A percentile compares a stretch with the other conserved stretches of the same genome.
Evolutionary conservation across 2,113 vertebrate genomes (phyloP).

Genomic region (Muscicapa adusta): DNA sequence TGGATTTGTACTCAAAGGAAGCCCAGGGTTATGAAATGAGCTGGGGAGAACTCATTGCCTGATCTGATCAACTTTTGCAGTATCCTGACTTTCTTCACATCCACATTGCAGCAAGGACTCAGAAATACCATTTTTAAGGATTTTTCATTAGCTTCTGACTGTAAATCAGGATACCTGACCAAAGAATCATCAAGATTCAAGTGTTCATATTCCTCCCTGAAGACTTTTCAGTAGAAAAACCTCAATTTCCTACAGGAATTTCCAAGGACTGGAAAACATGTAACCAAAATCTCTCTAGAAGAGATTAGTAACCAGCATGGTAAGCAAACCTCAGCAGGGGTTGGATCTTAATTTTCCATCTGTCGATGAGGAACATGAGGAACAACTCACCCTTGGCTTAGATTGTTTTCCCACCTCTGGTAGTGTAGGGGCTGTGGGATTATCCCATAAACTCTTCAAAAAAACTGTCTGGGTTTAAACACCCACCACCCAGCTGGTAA

Average conservation of each 20-base stretch:
- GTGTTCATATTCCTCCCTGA: fast-evolving
- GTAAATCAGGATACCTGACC: background rate
- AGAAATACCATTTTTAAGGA: background rate
- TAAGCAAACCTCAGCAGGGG: background rate
- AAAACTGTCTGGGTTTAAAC: background rate
- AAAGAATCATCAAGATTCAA: background rate
- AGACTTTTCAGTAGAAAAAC: background rate
- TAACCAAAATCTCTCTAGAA: background rate
- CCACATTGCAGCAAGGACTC: background rate
- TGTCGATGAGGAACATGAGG: background rate
- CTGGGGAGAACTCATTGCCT: background rate
- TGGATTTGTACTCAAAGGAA: conserved; percentile 2
- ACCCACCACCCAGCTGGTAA: background rate
- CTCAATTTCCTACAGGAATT: background rate
- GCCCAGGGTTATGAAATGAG: background rate
- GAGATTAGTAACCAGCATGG: background rate
- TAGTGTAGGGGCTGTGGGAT: background rate
- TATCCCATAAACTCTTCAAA: background rate
- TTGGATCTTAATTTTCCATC: background rate
- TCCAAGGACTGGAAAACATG: background rate
- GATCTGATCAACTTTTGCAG: background rate
- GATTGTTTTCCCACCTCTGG: background rate
- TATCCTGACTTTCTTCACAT: background rate
- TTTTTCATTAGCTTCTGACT: background rate
- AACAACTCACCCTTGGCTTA: background rate